Evolutionary conservation across 1,140 invertebrate genomes (phyloP).

Genomic region (Armadillidium nasatum): DNA sequence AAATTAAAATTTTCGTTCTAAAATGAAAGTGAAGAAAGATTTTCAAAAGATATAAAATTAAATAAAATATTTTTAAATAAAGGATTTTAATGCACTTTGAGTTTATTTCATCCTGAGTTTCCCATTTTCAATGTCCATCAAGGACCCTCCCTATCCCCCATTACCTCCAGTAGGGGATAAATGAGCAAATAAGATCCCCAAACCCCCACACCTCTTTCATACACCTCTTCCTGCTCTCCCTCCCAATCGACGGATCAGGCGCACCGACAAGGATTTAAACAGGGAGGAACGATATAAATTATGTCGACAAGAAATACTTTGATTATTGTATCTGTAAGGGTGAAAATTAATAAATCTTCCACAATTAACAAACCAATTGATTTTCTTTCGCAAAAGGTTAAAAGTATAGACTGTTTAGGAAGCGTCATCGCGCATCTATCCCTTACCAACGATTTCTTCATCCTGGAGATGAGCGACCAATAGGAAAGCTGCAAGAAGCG

Average conservation of each 20-base stretch:
- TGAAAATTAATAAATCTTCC: no score
- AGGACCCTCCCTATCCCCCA: background rate
- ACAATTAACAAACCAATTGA: no score
- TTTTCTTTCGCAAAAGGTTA: background rate
- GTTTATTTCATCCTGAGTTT: background rate
- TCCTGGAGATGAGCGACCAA: background rate
- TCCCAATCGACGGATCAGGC: background rate
- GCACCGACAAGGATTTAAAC: no score
- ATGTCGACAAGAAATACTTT: no score
- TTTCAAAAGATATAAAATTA: background rate
- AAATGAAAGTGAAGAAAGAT: no score
- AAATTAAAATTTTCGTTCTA: no score
- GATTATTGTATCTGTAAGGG: no score
- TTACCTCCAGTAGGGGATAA: no score
- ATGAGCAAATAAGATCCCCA: no score
- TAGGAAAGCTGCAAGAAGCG: background rate
- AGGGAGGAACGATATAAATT: no score
- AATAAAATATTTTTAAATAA: background rate
- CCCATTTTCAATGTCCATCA: slow-evolving; percentile 3
- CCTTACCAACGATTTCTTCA: no score
- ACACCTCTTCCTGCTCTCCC: background rate
- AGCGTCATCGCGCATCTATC: background rate
- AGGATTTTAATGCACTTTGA: background rate
- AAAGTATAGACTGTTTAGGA: background rate
- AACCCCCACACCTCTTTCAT: background rate